Base-by-base conservation (phyloP, 2,113 vertebrate genomes). In the Phoxinus phoxinus region DNA sequence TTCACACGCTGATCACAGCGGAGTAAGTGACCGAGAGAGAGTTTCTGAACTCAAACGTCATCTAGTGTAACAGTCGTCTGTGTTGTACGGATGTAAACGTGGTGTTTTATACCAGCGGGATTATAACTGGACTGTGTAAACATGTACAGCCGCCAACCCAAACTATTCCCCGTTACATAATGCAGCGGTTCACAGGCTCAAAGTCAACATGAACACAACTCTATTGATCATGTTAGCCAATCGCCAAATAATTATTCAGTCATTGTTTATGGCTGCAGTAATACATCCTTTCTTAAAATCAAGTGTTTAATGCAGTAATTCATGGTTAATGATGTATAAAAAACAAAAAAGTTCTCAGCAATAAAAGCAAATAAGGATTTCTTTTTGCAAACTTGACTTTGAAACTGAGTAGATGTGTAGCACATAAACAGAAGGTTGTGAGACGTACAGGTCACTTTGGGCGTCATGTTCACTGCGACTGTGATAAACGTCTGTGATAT, bases 1-100 rank as follows among this genome's bases (percentile, higher is more conserved):
- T 56, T 56, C 53, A 79, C 21, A 41, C 17, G 21, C 37, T 3
- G 76, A 41, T 21, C 74, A 12, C 75, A 58, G 51, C 30, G 12
- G 27, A 77, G 30, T 65, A 30, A 72, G 58, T 37, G 71, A 65
- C 44, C 48, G 9, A 71, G 6, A 56, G 56, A n/a, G 25, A 85
- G 17, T 61, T 9, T 59, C 15, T 56, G 21, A 84, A 74, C 67
- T 8, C 46, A 83, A 59, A 83, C 46, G 37, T 41, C 48, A 73
- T 58, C 12, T 32, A 41, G 73, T 46, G 27, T 63, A 30, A 41
- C 21, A 41, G 48, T 44, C n/a, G 59, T 23, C 37, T 17, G 58
- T 27, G 56, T 80, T 27, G 83, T 32, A 63, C 74, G 37, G 7
- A 37, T 44, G 27, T 37, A 4, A 77, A 65, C 9, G 1, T 25